Evolutionary conservation across 1,140 invertebrate species (phyloP).

Genomic region (Meloidogyne hapla): DNA sequence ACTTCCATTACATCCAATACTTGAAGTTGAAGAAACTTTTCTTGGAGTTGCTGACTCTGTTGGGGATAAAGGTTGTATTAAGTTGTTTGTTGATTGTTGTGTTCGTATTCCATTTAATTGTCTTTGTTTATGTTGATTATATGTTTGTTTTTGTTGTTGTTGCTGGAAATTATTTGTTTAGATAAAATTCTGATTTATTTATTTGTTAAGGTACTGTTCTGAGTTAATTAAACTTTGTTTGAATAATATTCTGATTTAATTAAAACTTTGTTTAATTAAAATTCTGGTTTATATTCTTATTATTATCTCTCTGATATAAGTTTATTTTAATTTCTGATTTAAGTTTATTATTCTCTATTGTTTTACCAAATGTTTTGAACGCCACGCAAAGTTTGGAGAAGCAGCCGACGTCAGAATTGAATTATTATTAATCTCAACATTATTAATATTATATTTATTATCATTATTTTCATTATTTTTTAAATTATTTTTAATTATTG

Average conservation of each 20-base stretch:
- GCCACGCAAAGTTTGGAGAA: background rate
- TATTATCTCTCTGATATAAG: too few species aligned
- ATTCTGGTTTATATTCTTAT: too few species aligned
- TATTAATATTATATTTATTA: background rate
- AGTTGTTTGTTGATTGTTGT: background rate
- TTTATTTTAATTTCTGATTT: background rate
- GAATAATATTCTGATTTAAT: background rate
- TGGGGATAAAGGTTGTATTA: background rate
- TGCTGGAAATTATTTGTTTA: background rate
- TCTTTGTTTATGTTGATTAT: background rate
- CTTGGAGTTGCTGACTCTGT: background rate
- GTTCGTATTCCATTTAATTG: background rate
- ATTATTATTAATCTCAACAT: background rate
- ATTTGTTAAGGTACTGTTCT: background rate
- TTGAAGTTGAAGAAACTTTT: conserved; percentile 2
- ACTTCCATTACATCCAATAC: background rate
- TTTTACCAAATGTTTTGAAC: background rate
- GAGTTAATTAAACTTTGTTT: background rate
- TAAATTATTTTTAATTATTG: background rate
- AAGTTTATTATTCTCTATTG: background rate
- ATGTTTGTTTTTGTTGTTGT: conserved; percentile 1
- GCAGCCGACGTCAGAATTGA: background rate
- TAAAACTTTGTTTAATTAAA: too few species aligned
- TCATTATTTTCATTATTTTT: background rate
- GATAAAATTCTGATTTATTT: background rate